Evolutionary conservation across 2,888 invertebrate species (phyloP).

Genomic region (Noctua fimbriata): DNA sequence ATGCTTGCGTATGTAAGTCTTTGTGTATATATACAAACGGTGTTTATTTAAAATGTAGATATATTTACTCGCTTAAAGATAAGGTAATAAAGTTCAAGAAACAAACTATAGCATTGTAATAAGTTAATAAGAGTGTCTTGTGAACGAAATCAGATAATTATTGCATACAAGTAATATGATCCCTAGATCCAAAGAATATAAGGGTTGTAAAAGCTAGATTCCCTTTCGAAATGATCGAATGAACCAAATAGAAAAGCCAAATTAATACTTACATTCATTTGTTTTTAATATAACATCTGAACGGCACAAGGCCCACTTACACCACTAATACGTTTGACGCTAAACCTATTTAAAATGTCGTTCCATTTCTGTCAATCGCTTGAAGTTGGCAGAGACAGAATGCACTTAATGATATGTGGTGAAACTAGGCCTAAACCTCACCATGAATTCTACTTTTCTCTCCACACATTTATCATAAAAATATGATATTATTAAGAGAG

Average conservation of each 20-base stretch:
- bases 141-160: background rate
- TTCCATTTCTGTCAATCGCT: background rate
- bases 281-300: background rate
- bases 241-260: background rate
- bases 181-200: too few species aligned
- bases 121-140: background rate
- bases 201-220: background rate
- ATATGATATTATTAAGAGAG: slow-evolving; percentile 23
- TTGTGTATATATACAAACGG: background rate
- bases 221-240: background rate
- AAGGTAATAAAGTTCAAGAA: too few species aligned
- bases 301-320: background rate
- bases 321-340: background rate
- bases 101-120: background rate
- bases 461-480: slow-evolving; percentile 16
- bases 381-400: background rate
- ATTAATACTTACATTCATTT: background rate
- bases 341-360: background rate
- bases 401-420: background rate
- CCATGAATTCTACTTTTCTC: background rate
- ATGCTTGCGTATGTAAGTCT: background rate
- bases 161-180: background rate
- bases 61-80: background rate
- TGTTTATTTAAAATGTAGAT: background rate
- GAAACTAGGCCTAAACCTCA: background rate